Percentiles rank a stretch among this genome's conserved stretches.
These are phyloP conservation scores for Florisuga fusca DNA, from an alignment of 2,797 vertebrate genomes.

Conservation along the genomic window DNA sequence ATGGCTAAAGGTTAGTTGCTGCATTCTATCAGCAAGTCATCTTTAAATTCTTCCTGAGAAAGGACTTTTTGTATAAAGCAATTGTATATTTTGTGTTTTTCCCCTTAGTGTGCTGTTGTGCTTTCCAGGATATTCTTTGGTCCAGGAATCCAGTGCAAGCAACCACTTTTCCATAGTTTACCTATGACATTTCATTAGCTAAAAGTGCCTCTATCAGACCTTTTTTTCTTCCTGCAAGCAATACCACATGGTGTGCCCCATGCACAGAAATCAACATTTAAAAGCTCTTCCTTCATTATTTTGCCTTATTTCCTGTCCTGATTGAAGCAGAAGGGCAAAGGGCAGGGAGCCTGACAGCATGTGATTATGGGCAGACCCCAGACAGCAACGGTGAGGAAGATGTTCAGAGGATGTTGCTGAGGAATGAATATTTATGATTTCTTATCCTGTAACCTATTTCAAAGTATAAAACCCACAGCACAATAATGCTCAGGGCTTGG, in stretches of 20 bases:
- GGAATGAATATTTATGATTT: constrained; percentile 56
- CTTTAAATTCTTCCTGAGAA: not conserved
- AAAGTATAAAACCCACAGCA: constrained; percentile 38
- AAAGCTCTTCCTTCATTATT: constrained; percentile 39
- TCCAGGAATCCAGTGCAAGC: not conserved
- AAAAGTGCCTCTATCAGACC: not conserved
- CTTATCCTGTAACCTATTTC: constrained; percentile 42
- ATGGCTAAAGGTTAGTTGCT: not conserved
- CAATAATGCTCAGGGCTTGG: constrained; percentile 7
- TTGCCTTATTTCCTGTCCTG: constrained; percentile 1
- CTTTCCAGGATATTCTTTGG: not conserved
- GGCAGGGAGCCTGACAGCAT: not conserved
- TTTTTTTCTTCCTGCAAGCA: not conserved
- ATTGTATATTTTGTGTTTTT: not conserved
- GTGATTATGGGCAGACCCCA: not conserved
- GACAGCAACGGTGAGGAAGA: not conserved
- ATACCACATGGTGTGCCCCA: not conserved
- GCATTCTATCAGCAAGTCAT: not conserved
- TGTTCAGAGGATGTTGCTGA: not conserved
- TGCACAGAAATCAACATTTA: constrained; percentile 42
- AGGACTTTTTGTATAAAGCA: not conserved
- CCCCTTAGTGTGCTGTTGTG: not conserved
- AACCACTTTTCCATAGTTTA: not conserved
- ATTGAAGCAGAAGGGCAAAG: constrained; percentile 5
- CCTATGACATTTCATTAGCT: not conserved